Evolutionary conservation across 2,113 vertebrate genomes (phyloP), one percentile per base, ranked within the genome.

Genomic region (Bufo gargarizans): DNA sequence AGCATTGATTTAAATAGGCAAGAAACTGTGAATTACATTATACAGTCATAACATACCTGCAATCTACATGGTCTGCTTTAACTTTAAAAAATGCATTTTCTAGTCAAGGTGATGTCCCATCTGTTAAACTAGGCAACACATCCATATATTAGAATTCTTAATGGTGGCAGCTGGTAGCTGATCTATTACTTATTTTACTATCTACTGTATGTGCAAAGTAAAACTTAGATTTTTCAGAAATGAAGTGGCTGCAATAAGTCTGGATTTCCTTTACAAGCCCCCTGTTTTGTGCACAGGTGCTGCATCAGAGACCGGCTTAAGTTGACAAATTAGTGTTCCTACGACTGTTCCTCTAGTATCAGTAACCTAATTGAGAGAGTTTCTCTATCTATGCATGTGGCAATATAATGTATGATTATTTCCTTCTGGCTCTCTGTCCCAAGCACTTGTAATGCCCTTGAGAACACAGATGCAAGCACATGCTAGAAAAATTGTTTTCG

Each of bases 371-470:
- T 88, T 84, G 87, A 77, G 71, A 83, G 86, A 82, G 45, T 88
- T 88, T 84, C 80, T 50, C 58, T 45, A 88, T 88, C 87, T 65
- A 77, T 83, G 71, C 80, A 88, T 84, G 72, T 76, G 87, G 87
- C 87, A 88, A 77, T 56, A 88, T 88, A 88, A 83, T 88, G 74
- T 88, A 88, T 13, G 58, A 88, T 88, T 88, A 88, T 88, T 77
- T 88, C 56, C 80, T 77, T 77, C 80, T 88, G 87, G 87, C 87
- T 83, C 81, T 20, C 56, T 84, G 47, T 88, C 81, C 80, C 45
- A 33, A 65, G 72, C 76, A 84, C 71, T 88, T 88, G 43, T n/a
- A 88, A 82, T 88, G 80, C 87, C 87, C 87, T 67, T 83, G 80
- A 76, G 87, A 83, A 88, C 80, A 84, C 87, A 88, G 87, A 88